phyloP scores from a whole-genome alignment of 64 coral and sea anemone species.

The Montipora efflorescens region DNA sequence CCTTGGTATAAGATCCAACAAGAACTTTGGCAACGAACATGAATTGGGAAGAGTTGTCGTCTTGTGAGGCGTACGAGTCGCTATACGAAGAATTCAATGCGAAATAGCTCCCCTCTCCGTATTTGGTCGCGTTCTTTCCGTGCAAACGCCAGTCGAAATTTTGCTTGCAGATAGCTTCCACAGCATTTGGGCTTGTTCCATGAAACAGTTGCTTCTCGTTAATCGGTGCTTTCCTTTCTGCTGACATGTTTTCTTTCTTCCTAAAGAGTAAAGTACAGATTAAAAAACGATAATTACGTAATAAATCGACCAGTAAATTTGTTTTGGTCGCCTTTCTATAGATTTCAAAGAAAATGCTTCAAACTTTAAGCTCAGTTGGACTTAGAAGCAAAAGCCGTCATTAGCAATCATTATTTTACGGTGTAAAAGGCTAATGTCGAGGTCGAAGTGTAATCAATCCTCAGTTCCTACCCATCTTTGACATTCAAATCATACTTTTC shows the following conservation, averaged over 20 bases:
- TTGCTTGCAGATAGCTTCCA: slow-evolving; percentile 62
- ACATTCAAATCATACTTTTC: too few relatives aligned
- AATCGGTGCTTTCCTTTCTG: not conserved
- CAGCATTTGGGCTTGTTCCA: slow-evolving; percentile 22
- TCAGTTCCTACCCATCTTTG: too few relatives aligned
- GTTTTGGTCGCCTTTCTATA: too few relatives aligned
- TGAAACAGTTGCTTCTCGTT: slow-evolving; percentile 74
- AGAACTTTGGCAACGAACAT: slow-evolving; percentile 86
- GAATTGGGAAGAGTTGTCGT: slow-evolving; percentile 27
- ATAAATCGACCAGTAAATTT: too few relatives aligned
- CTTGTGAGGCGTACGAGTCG: slow-evolving; percentile 43
- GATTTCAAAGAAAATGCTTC: too few relatives aligned
- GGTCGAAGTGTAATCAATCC: too few relatives aligned
- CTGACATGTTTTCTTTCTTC: slow-evolving; percentile 64
- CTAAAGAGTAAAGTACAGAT: slow-evolving; percentile 5
- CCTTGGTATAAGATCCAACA: slow-evolving; percentile 68
- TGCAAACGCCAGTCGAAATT: slow-evolving; percentile 70
- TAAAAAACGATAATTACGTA: not conserved
- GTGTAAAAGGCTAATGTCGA: too few relatives aligned
- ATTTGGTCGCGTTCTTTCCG: slow-evolving; percentile 37
- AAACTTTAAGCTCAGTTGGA: too few relatives aligned
- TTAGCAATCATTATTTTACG: too few relatives aligned
- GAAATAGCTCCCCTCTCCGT: slow-evolving; percentile 81
- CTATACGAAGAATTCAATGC: slow-evolving; percentile 53
- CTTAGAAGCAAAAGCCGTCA: too few relatives aligned